phyloP scores from a whole-genome alignment of 2,888 invertebrate genomes.

The Tetropium fuscum region DNA sequence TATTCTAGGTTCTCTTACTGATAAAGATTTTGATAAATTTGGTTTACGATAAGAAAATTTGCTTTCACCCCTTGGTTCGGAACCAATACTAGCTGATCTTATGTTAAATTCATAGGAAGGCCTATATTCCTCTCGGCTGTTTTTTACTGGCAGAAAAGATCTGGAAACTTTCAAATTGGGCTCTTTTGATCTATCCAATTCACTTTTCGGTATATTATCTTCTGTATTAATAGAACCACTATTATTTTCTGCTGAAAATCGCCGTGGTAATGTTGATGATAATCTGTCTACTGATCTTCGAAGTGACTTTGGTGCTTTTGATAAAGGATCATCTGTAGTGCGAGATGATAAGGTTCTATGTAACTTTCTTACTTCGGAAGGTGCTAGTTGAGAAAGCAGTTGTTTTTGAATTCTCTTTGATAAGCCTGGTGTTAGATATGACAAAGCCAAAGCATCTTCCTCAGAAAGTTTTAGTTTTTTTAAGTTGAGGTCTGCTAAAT shows the following conservation, averaged over 20 bases:
- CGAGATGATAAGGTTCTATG: constrained; percentile 74
- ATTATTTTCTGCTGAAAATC: constrained; percentile 60
- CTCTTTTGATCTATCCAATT: constrained; percentile 33
- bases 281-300: constrained; percentile 49
- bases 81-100: constrained; percentile 53
- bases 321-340: constrained; percentile 48
- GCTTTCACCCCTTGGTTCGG: constrained; percentile 49
- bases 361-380: constrained; percentile 75
- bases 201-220: constrained; percentile 18
- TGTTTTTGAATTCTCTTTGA: constrained; percentile 79
- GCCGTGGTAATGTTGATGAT: constrained; percentile 64
- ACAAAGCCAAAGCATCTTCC: constrained; percentile 77
- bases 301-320: constrained; percentile 30
- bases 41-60: constrained; percentile 48
- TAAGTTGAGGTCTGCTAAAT: constrained; percentile 72
- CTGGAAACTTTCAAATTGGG: constrained; percentile 33
- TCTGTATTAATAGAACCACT: not conserved
- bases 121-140: constrained; percentile 39
- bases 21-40: constrained; percentile 50
- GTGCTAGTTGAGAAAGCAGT: constrained; percentile 77
- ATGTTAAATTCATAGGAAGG: constrained; percentile 49
- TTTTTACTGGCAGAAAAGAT: constrained; percentile 57
- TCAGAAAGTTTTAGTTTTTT: constrained; percentile 77
- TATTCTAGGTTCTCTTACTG: constrained; percentile 51
- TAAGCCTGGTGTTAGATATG: constrained; percentile 77